phyloP scores from a whole-genome alignment of 1,140 invertebrate species.

The Dolichoris vasculosae region DNA sequence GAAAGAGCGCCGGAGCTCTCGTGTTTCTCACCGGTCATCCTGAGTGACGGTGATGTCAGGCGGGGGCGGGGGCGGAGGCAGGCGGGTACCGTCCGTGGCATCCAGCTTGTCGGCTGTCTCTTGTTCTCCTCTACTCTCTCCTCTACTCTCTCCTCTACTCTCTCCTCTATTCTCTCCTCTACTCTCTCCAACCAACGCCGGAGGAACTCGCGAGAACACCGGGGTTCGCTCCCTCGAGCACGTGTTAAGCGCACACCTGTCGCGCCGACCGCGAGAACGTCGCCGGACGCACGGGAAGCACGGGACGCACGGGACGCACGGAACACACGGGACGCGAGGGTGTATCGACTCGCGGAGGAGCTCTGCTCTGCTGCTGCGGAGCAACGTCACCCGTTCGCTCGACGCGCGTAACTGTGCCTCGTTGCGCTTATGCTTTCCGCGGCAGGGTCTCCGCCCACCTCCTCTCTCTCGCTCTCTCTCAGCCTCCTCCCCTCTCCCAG shows the following conservation, averaged over 20 bases:
- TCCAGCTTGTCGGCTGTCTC: constrained; percentile 72
- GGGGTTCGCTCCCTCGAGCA: too few species aligned
- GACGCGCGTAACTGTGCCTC: constrained; percentile 51
- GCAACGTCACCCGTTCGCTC: constrained; percentile 44
- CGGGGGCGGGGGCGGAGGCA: constrained; percentile 66
- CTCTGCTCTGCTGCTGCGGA: neutral
- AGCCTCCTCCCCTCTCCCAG: neutral
- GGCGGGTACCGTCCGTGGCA: constrained; percentile 73
- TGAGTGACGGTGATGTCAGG: constrained; percentile 74
- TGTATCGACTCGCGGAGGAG: neutral
- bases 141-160: neutral
- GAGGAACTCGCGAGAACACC: too few species aligned
- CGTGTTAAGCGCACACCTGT: too few species aligned
- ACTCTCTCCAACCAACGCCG: too few species aligned
- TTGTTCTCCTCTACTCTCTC: neutral
- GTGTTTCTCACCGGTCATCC: constrained; percentile 70
- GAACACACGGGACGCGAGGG: too few species aligned
- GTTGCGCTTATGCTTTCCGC: neutral
- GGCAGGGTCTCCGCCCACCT: neutral
- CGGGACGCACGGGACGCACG: too few species aligned
- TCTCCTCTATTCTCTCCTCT: too few species aligned
- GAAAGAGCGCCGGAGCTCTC: neutral
- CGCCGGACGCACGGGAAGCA: too few species aligned
- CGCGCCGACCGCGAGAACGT: too few species aligned
- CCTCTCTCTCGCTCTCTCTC: neutral